Evolutionary conservation across 2,113 vertebrate genomes (phyloP), one percentile per base, ranked within the genome.

Genomic region (Brienomyrus brachyistius): DNA sequence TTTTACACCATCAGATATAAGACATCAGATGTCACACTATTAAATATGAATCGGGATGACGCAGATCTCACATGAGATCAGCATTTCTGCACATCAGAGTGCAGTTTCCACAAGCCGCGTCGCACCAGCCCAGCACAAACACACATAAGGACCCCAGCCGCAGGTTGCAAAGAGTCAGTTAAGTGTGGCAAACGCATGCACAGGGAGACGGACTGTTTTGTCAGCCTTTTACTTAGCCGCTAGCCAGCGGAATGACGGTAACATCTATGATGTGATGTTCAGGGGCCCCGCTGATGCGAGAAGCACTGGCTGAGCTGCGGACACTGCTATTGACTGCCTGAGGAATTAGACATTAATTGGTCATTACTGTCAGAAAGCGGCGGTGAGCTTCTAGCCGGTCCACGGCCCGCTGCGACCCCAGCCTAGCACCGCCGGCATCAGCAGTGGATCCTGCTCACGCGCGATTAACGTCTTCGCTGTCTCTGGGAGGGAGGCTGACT

Each of bases 271-370:
- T 3, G 50, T 62, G 56, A 11, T 5, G 8, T 88, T 45, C 19
- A 35, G 84, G 52, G 40, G 40, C 52, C 87, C 54, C 21, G 9
- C n/a, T 35, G 56, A 66, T 19, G 19, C 21, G 17, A 40, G 56
- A 40, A 47, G 43, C 4, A 40, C 31, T 54, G 0, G 4, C 86
- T 0, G 15, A 4, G 19, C 43, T 17, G 40, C 8, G 19, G 19
- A 84, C 15, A 45, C 82, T n/a, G 45, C 40, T 48, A 84, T 48
- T 23, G 45, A 35, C 48, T 5, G 27, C 47, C 43, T 56, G 43
- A 84, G 27, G 50, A 89, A 89, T 89, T 47, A 89, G 48, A 89
- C 27, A 56, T 82, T 35, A 82, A 89, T 80, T 31, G 48, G 66
- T 40, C 88, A 52, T 80, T 54, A 35, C 74, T 54, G 50, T 47